Percentiles rank a stretch among this genome's conserved stretches.
Conservation (phyloP, 1,140 invertebrate species). For the Ditylenchus dipsaci region DNA sequence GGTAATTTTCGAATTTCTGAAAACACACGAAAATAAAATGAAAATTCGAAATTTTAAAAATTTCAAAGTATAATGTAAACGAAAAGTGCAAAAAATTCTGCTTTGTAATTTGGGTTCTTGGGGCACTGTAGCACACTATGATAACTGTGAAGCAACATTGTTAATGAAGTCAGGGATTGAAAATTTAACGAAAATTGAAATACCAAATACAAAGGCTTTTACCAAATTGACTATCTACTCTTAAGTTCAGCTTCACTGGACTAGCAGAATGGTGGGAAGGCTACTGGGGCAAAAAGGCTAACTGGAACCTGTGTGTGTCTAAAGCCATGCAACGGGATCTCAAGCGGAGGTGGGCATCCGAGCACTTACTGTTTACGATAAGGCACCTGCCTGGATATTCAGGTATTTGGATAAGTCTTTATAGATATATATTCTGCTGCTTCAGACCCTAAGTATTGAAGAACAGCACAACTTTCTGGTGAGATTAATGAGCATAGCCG, state of each 20-base stretch:
- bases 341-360: conserved; percentile 70
- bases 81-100: too few relatives aligned
- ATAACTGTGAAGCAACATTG: too few relatives aligned
- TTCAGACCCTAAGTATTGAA: conserved; percentile 20
- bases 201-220: too few relatives aligned
- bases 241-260: neutral
- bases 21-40: too few relatives aligned
- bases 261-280: conserved; percentile 64
- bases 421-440: neutral
- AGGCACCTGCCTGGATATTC: conserved; percentile 70
- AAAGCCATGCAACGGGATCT: conserved; percentile 87
- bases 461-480: conserved; percentile 41
- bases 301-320: conserved; percentile 84
- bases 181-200: too few relatives aligned
- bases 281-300: conserved; percentile 73
- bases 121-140: too few relatives aligned
- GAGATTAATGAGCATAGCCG: neutral
- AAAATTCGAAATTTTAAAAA: too few relatives aligned
- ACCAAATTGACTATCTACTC: neutral
- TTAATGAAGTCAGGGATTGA: too few relatives aligned
- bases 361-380: conserved; percentile 59
- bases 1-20: too few relatives aligned
- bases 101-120: too few relatives aligned
- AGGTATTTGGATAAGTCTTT: conserved; percentile 32
- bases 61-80: too few relatives aligned